Evolutionary conservation across 2,113 vertebrate genomes (phyloP).

Genomic region (Eolophus roseicapilla): DNA sequence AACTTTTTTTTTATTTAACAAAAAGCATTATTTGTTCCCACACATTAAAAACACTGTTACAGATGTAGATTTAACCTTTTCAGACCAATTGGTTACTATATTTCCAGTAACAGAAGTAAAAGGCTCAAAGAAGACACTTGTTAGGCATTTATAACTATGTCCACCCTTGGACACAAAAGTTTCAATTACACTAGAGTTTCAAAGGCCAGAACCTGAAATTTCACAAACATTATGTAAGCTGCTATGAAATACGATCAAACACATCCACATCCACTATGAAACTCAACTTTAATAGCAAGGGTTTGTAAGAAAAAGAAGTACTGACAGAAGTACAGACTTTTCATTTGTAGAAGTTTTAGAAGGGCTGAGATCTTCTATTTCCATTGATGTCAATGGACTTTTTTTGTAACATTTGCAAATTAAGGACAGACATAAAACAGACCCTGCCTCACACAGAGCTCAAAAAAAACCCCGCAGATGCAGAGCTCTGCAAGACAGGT

Average conservation of each 20-base stretch:
- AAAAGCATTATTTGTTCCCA: neutral
- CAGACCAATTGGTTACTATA: neutral
- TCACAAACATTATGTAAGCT: neutral
- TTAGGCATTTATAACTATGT: neutral
- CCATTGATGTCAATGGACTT: neutral
- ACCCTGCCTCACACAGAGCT: neutral
- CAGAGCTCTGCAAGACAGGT: fast-evolving
- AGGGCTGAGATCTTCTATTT: neutral
- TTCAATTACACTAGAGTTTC: neutral
- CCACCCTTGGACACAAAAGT: neutral
- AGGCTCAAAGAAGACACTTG: fast-evolving
- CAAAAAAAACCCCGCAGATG: fast-evolving
- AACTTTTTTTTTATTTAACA: neutral
- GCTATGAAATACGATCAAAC: neutral
- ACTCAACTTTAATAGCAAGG: neutral
- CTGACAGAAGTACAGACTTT: neutral
- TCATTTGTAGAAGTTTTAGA: neutral
- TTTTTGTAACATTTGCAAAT: neutral
- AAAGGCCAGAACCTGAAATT: neutral
- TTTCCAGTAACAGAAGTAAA: neutral
- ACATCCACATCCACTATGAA: neutral
- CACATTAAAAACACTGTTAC: fast-evolving
- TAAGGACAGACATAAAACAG: neutral
- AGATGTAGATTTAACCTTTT: neutral
- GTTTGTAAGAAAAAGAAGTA: neutral